Evolutionary conservation across 2,113 vertebrate species (phyloP), one percentile per base, ranked within the genome.

Genomic region (Xiphias gladius): DNA sequence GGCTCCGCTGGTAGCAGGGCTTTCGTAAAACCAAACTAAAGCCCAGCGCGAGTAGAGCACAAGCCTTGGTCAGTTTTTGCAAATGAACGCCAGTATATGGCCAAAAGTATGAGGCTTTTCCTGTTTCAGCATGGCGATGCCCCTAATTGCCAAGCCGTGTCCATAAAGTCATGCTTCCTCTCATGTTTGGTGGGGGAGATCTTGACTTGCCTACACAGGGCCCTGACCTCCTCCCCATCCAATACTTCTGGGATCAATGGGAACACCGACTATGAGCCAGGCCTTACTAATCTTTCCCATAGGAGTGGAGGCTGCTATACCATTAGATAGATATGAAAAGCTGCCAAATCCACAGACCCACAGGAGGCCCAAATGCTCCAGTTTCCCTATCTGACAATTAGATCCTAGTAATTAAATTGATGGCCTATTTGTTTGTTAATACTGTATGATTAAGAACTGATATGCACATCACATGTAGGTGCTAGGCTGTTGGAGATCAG

Each of bases 1-100:
- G 24, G 12, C 37, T 64, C 54, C 54, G 68, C 24, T 50, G 19
- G 35, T 3, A 0, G 24, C 52, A 20, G 17, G 12, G n/a, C 39
- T 67, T 58, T 55, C 13, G 30, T 71, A 62, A 61, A 28, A 65
- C 22, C 12, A 74, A 76, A 61, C 9, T 46, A 17, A 70, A 43
- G 24, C 30, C 26, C 12, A 46, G 17, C 24, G 39, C 0, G 10
- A 71, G n/a, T 8, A 52, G 10, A 76, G 26, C 61, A 76, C 59
- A 66, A 39, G n/a, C 14, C 16, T n/a, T 28, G 43, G 24, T 54
- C 58, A 26, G 19, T 28, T 57, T 32, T 12, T 41, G 20, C 43
- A 26, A 50, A 46, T 35, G 46, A 26, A 57, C 2, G 0, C 3
- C 16, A 50, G 35, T 35, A 64, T 32, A 30, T 32, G 50, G 37